phyloP scores from a whole-genome alignment of 2,888 invertebrate genomes.

The Boloria selene region DNA sequence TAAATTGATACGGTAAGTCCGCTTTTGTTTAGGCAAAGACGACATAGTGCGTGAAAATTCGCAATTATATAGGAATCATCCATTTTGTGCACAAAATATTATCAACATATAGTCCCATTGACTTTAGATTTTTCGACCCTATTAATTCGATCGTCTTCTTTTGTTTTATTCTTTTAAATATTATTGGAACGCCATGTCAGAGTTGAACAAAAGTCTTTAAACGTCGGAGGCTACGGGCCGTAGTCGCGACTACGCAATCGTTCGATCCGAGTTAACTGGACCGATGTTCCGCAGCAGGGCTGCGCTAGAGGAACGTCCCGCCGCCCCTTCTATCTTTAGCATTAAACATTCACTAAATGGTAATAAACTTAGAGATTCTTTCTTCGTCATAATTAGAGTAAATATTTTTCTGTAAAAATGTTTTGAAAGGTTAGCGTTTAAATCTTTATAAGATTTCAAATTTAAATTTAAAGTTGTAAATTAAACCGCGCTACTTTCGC shows the following conservation, averaged over 20 bases:
- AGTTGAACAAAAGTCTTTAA: conserved; percentile 47
- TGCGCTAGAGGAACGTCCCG: conserved; percentile 75
- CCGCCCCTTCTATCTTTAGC: conserved; percentile 16
- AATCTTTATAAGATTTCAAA: conserved; percentile 49
- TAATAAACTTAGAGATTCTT: neutral
- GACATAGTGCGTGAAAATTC: conserved; percentile 85
- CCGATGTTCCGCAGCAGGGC: conserved; percentile 74
- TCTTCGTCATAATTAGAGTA: neutral
- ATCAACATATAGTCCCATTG: conserved; percentile 30
- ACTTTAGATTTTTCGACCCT: conserved; percentile 30
- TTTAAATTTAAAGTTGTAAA: conserved; percentile 49
- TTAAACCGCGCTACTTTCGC: conserved; percentile 60
- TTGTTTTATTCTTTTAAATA: conserved; percentile 31
- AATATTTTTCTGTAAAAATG: neutral
- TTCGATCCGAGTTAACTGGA: conserved; percentile 77
- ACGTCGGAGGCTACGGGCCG: conserved; percentile 54
- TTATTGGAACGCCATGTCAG: conserved; percentile 47
- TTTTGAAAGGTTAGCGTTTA: neutral
- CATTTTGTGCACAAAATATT: conserved; percentile 58
- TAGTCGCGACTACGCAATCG: conserved; percentile 73
- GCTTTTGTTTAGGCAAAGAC: conserved; percentile 85
- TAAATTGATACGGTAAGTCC: conserved; percentile 85
- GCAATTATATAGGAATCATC: conserved; percentile 81
- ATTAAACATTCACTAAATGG: conserved; percentile 7
- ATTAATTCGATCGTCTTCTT: conserved; percentile 27